phyloP scores from a whole-genome alignment of 2,797 vertebrate species.

The Adelosebastes latens region DNA sequence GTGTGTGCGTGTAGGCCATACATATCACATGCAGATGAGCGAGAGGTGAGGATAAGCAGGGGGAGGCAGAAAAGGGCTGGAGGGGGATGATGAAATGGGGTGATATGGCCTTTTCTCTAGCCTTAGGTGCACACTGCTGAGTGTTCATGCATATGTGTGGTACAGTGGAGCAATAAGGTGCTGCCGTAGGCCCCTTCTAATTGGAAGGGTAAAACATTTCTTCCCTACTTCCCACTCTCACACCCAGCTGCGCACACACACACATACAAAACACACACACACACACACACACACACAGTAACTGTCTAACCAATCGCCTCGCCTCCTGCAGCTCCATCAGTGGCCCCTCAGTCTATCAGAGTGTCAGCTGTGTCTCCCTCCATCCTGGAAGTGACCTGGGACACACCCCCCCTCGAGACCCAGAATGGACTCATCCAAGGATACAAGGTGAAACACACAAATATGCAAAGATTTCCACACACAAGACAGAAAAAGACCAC shows the following conservation, averaged over 20 bases:
- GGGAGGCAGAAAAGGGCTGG: conserved; percentile 41
- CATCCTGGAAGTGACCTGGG: conserved; percentile 93
- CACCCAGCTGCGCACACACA: conserved; percentile 10
- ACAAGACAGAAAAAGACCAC: neutral
- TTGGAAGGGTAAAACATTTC: conserved; percentile 57
- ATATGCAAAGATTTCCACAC: neutral
- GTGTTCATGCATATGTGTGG: conserved; percentile 65
- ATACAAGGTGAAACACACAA: conserved; percentile 87
- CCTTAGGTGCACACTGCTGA: conserved; percentile 58
- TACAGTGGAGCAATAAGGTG: conserved; percentile 62
- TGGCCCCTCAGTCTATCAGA: conserved; percentile 91
- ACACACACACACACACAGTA: conserved; percentile 1
- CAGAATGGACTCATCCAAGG: conserved; percentile 98
- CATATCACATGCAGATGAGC: conserved; percentile 48
- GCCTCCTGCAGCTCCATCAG: conserved; percentile 86
- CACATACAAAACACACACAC: neutral
- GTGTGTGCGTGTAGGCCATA: conserved; percentile 37
- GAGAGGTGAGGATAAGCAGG: conserved; percentile 56
- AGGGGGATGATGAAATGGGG: conserved; percentile 74
- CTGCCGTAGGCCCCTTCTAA: conserved; percentile 64
- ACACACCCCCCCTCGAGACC: conserved; percentile 90
- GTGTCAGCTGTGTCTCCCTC: conserved; percentile 88
- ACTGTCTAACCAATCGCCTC: conserved; percentile 17
- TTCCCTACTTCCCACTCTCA: conserved; percentile 19
- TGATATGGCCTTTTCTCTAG: conserved; percentile 75